phyloP scores from a whole-genome alignment of 2,113 vertebrate species.

The Xenopus borealis region DNA sequence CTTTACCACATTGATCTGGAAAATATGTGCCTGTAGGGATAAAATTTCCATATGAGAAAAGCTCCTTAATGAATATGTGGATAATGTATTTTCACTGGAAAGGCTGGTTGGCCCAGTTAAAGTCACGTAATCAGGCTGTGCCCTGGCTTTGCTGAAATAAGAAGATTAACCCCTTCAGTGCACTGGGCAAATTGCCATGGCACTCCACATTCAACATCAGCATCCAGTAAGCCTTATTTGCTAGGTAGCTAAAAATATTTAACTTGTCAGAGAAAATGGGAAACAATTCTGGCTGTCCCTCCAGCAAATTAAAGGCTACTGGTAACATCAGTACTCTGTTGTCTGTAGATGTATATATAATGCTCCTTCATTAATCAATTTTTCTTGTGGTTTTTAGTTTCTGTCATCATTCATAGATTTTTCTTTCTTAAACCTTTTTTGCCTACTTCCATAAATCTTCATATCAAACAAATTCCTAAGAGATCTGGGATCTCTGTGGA shows the following conservation, averaged over 20 bases:
- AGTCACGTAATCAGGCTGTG: conserved; percentile 56
- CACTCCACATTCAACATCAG: neutral
- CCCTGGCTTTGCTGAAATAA: conserved; percentile 20
- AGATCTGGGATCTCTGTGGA: conserved; percentile 35
- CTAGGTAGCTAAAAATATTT: neutral
- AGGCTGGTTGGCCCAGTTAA: conserved; percentile 60
- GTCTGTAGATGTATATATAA: too few species aligned
- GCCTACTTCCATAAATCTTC: too few species aligned
- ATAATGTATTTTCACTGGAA: conserved; percentile 52
- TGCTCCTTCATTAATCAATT: too few species aligned
- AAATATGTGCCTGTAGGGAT: conserved; percentile 48
- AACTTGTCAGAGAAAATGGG: too few species aligned
- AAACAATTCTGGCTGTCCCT: too few species aligned
- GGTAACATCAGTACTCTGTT: too few species aligned
- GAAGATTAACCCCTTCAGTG: conserved; percentile 40
- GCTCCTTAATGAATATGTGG: conserved; percentile 65
- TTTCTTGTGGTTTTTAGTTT: too few species aligned
- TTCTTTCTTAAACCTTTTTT: too few species aligned
- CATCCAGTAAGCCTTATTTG: neutral
- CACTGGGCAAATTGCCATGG: conserved; percentile 15
- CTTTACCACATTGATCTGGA: conserved; percentile 45
- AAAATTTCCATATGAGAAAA: conserved; percentile 62
- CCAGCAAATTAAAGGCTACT: too few species aligned
- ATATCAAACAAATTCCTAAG: neutral
- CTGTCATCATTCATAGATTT: too few species aligned